A percentile compares a stretch with the other conserved stretches of the same genome.
These are phyloP conservation scores for Daboia siamensis DNA, from an alignment of 2,113 vertebrate species.

Conservation along the genomic window DNA sequence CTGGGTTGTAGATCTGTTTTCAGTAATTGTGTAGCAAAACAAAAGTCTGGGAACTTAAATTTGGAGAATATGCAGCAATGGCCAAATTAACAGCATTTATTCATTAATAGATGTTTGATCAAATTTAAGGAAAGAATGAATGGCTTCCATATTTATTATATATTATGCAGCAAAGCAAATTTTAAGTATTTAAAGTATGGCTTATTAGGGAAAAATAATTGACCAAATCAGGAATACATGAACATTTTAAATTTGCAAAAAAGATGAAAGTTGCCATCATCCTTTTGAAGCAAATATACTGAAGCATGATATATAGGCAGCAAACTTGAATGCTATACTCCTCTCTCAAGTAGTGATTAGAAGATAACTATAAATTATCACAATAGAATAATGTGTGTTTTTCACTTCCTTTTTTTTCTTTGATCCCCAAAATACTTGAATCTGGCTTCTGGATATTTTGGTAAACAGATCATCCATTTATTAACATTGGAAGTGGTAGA, in stretches of 20 bases:
- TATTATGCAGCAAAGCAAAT: background rate
- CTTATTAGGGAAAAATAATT: background rate
- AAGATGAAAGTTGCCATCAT: background rate
- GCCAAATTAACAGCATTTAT: background rate
- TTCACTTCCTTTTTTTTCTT: background rate
- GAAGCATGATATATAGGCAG: background rate
- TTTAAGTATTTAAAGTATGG: background rate
- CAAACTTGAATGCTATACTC: background rate
- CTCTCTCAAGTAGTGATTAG: background rate
- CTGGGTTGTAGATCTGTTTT: background rate
- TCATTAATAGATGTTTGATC: background rate
- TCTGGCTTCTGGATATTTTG: background rate
- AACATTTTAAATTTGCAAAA: background rate
- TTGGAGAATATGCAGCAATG: background rate
- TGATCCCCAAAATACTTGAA: background rate
- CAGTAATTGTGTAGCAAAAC: background rate
- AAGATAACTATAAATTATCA: background rate
- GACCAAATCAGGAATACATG: background rate
- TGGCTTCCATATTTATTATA: background rate
- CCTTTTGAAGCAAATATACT: background rate
- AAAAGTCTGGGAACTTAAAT: background rate
- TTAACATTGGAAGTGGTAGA: background rate
- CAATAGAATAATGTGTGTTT: background rate
- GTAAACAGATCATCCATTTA: background rate
- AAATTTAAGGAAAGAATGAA: background rate